Evolutionary conservation across 2,797 vertebrate genomes (phyloP), one percentile per base, ranked within the genome.

Genomic region (Microctenopoma stevenorrisi): DNA sequence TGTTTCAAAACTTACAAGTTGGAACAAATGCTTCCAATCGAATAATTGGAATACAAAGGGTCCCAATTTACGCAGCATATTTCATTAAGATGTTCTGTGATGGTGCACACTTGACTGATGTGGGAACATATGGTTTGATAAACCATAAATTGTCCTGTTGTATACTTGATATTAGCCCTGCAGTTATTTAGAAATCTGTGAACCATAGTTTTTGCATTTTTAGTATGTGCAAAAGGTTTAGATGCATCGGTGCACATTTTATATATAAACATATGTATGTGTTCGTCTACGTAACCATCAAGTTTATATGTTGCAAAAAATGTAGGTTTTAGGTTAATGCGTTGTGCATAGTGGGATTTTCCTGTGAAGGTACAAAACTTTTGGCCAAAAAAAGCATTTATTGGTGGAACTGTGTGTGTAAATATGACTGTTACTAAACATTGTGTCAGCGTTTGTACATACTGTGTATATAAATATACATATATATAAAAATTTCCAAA

Each of bases 81-180:
- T 38, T 28, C 67, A 76, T n/a, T 35, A 33, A 57, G 2, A 46
- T 64, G 72, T 74, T 74, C 18, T 67, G 1, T 15, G 64, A 13
- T 38, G 35, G 13, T 74, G 47, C 64, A 64, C 35, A 11, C 56
- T 42, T 68, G 26, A 77, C 25, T 72, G 51, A 72, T 40, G 22
- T 52, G 83, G 90, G 90, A 88, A 89, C 88, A 90, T 54, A 47
- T 6, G 26, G 61, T 74, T 83, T 71, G 35, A 28, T 18, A 71
- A 81, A 83, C 56, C 44, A 47, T 49, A 14, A 59, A 7, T 18
- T 47, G 62, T 74, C 67, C 77, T 81, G 57, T 44, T 61, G 8
- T n/a, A 57, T 72, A 79, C 67, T 84, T 81, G 68, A 85, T 46
- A 35, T 57, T 62, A 61, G 5, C 25, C 30, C 63, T 28, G 9